Evolutionary conservation across 2,113 vertebrate species (phyloP), one percentile per base, ranked within the genome.

Genomic region (Lamprotornis superbus): DNA sequence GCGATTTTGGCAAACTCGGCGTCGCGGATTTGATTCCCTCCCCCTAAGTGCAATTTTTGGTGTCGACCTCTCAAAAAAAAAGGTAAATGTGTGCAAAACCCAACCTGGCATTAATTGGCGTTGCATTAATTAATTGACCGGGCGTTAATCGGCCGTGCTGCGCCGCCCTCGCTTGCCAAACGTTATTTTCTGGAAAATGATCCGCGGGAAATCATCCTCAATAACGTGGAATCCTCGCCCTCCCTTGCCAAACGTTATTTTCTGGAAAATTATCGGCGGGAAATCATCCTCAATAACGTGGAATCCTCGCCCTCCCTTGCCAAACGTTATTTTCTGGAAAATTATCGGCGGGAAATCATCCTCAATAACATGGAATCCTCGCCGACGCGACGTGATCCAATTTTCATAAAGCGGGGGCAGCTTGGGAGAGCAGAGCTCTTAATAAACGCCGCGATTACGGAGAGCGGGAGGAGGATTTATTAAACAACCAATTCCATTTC

Each of bases 401-500:
- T 99, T 99, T 99, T 98, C 98, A 98, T 98, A 98, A 98, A 98
- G 97, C 97, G 88, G 97, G 98, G 98, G 98, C 98, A 98, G 96
- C 97, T 97, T 94, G 94, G 96, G 98, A 98, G 98, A 98, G 96
- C 98, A 97, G 97, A 97, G 97, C 98, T 99, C 98, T 99, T 99
- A 99, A 99, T 99, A 99, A 99, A 98, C 98, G 99, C 97, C 99
- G 98, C 97, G 97, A 98, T 99, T 99, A 99, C 99, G 98, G 99
- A 99, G 98, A 37, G 75, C 87, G 76, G 77, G 95, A 89, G 65
- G 75, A 37, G 97, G 98, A 98, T 99, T 99, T 99, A 99, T 99
- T 99, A 99, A 99, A 98, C 95, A 96, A 98, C 94, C 94, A 98
- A 97, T 99, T 99, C 99, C 99, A 98, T 99, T 98, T 98, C 97